These are phyloP conservation scores for Phoenicopterus ruber DNA, from an alignment of 2,113 vertebrate genomes.

Conservation along the genomic window DNA sequence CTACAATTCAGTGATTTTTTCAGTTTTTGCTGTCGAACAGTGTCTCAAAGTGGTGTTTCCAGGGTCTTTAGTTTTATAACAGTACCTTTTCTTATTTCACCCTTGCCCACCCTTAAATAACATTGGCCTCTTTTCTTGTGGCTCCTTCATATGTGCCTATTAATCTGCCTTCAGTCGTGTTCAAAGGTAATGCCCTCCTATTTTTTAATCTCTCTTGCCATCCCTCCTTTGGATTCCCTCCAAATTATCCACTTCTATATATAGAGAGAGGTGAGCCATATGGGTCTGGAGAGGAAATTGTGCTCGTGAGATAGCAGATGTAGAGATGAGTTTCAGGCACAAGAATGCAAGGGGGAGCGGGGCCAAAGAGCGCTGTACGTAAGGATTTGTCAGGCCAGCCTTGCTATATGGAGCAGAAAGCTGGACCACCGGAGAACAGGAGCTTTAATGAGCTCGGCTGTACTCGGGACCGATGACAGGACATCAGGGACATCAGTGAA, in stretches of 20 bases:
- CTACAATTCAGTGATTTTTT: too few relatives aligned
- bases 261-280: conserved; percentile 3
- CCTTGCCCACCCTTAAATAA: neutral
- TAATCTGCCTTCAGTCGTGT: neutral
- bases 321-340: neutral
- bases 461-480: neutral
- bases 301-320: neutral
- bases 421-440: neutral
- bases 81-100: neutral
- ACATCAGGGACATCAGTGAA: neutral
- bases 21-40: neutral
- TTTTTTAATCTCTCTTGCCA: neutral
- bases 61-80: neutral
- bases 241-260: neutral
- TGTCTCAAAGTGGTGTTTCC: neutral
- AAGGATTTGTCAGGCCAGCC: neutral
- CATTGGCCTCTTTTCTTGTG: neutral
- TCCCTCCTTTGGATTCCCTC: neutral
- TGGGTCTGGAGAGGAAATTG: conserved; percentile 22
- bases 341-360: neutral
- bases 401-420: neutral
- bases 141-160: neutral
- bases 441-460: neutral
- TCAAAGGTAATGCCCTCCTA: neutral
- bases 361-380: neutral